Conservation (phyloP, 2,113 vertebrate genomes). For the Podarcis cretensis region DNA sequence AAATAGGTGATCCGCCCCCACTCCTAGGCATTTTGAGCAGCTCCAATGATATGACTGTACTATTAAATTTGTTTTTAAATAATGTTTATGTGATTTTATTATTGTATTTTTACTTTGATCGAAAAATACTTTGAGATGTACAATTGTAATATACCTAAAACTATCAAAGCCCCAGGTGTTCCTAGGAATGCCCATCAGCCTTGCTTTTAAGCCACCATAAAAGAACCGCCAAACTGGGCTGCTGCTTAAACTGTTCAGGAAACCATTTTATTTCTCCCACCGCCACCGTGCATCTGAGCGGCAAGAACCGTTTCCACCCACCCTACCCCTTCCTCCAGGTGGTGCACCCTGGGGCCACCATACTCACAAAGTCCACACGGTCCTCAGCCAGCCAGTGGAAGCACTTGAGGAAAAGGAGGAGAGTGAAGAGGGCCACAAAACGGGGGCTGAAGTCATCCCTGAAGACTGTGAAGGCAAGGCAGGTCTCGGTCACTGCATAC, state of each 20-base stretch:
- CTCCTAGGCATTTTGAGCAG: too few relatives aligned
- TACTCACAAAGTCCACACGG: slow-evolving; percentile 94
- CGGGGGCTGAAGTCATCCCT: slow-evolving; percentile 97
- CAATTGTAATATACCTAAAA: too few relatives aligned
- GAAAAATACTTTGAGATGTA: too few relatives aligned
- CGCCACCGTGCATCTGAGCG: background rate
- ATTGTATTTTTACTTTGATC: too few relatives aligned
- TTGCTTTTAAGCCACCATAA: too few relatives aligned
- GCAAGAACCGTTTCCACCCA: background rate
- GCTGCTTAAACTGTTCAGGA: background rate
- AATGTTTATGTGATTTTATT: too few relatives aligned
- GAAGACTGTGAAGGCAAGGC: slow-evolving; percentile 97
- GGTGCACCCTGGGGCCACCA: background rate
- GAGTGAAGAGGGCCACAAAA: slow-evolving; percentile 96
- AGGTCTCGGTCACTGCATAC: slow-evolving; percentile 98
- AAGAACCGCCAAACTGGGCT: background rate
- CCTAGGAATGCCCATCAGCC: too few relatives aligned
- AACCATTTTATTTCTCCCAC: background rate
- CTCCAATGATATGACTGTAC: too few relatives aligned
- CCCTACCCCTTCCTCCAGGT: background rate
- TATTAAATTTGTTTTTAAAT: too few relatives aligned
- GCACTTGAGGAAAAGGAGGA: slow-evolving; percentile 97
- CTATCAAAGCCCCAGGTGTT: too few relatives aligned
- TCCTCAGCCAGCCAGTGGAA: slow-evolving; percentile 98
- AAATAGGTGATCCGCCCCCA: too few relatives aligned